Evolutionary conservation across 92 coral and sea anemone species (phyloP), one percentile per base, ranked within the genome.

Genomic region (Porites evermanni): DNA sequence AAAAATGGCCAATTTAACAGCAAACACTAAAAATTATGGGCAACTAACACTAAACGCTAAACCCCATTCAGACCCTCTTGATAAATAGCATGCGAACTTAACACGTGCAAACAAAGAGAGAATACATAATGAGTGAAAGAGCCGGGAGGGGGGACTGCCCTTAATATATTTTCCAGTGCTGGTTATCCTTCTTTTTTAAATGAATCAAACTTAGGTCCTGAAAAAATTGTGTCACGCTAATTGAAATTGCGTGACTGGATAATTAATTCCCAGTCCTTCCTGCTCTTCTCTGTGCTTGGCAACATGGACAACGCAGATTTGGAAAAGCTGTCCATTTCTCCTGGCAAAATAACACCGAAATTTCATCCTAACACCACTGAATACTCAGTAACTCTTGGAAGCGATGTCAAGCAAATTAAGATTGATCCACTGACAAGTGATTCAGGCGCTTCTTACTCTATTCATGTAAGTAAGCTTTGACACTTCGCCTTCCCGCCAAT

Each of bases 271-370:
- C 61, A 56, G 61, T 56, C 61, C 13, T 14, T 14, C 2, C 13
- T 56, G 16, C 13, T 56, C 61, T 14, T 2, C 61, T 74, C 10
- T 23, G 16, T 44, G 64, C 78, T 12, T 63, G 80, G 79, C 87
- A 83, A 88, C 91, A 97, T 95, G 99, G 98, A 97, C 86, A 94
- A 97, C 94, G 97, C 97, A 24, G 96, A 90, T 52, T 92, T 97
- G 83, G 95, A 97, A 77, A 93, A 81, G 75, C 86, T 95, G 21
- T 81, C 95, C 3, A 92, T 97, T 47, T 93, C 97, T 61, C 99
- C 97, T 16, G 97, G 99, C 53, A 95, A 95, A 90, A 72, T 97
- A 67, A 79, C 86, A 72, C 99, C 98, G 16, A 93, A 93, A 89
- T 97, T 97, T 85, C 92, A 95, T 79, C 90, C 91, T 24, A 91